phyloP scores from a whole-genome alignment of 2,113 vertebrate genomes.

The Chrysochloris asiatica region DNA sequence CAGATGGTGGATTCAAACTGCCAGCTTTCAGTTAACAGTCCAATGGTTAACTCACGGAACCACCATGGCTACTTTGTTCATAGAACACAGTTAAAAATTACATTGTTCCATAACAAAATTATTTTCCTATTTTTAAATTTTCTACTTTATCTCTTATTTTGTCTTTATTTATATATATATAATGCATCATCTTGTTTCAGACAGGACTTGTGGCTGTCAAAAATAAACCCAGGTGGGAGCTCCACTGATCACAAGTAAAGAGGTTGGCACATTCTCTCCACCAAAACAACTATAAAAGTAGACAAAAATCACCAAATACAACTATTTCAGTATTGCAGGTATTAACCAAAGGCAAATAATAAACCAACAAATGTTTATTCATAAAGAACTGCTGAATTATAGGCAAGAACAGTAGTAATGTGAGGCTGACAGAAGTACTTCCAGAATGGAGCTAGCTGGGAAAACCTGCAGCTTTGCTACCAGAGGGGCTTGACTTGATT shows the following conservation, averaged over 20 bases:
- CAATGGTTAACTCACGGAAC: too few species aligned
- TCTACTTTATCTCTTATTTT: slow-evolving; percentile 8
- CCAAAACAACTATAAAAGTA: not conserved
- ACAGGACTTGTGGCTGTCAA: not conserved
- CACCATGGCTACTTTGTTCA: too few species aligned
- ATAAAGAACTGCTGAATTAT: not conserved
- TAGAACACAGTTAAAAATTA: not conserved
- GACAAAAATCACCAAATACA: not conserved
- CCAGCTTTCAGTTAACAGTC: too few species aligned
- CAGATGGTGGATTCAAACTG: too few species aligned
- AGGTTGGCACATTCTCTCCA: not conserved
- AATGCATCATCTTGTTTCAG: slow-evolving; percentile 7
- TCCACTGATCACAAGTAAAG: not conserved
- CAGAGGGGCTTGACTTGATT: not conserved
- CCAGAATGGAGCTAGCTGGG: not conserved
- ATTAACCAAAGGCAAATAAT: not conserved
- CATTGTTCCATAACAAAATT: not conserved
- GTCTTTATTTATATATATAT: not conserved
- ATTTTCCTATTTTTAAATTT: slow-evolving; percentile 44
- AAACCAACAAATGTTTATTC: not conserved
- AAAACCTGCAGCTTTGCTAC: not conserved
- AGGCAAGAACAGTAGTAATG: not conserved
- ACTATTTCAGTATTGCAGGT: not conserved
- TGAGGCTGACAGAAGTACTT: not conserved
- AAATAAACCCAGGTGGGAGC: slow-evolving; percentile 7